Evolutionary conservation across 2,113 vertebrate species (phyloP).

Genomic region (Baryphthengus martii): DNA sequence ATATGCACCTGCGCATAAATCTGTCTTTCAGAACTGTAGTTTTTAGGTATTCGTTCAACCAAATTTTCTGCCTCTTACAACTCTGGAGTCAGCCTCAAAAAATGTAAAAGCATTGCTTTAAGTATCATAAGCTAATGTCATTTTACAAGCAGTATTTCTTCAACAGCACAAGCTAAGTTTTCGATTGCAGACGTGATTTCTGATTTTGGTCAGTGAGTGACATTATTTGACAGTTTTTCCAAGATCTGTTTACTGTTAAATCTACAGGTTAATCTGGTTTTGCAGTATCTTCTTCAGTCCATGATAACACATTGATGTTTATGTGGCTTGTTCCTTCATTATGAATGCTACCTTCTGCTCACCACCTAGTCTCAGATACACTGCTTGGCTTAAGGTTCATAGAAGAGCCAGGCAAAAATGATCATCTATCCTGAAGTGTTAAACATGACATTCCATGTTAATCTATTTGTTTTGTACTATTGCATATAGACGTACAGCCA

Average conservation of each 20-base stretch:
- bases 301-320: neutral
- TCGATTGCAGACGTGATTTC: neutral
- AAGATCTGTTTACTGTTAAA: neutral
- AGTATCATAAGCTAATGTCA: neutral
- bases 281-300: neutral
- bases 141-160: neutral
- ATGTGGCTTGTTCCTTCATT: neutral
- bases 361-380: neutral
- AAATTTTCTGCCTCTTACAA: neutral
- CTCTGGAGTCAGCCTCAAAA: neutral
- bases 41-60: neutral
- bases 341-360: neutral
- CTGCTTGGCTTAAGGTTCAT: neutral
- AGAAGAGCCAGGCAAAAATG: neutral
- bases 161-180: neutral
- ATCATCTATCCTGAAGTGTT: neutral
- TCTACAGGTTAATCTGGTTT: neutral
- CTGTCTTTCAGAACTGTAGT: neutral
- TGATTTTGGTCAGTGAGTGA: neutral
- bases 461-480: neutral
- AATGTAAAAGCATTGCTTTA: neutral
- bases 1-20: neutral
- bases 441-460: neutral
- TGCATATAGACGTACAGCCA: neutral
- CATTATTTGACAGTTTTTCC: neutral